Evolutionary conservation across 2,888 invertebrate genomes (phyloP), one percentile per base, ranked within the genome.

Genomic region (Tetropium fuscum): DNA sequence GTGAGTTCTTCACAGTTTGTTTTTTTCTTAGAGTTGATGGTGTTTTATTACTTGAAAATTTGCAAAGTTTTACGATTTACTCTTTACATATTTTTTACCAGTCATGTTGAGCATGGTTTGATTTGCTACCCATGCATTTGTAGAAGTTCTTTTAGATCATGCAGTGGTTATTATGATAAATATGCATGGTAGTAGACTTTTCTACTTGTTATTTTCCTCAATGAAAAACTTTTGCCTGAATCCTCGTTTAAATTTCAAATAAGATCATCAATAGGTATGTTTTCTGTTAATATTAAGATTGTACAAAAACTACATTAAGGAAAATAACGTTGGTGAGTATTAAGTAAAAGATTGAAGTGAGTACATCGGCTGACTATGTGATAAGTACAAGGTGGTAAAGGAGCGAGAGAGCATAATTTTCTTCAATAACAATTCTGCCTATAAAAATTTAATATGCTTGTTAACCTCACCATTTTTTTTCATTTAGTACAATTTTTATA

Each of bases 121-220:
- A 67, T 62, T 68, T 73, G 72, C 69, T 74, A 69, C 69, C 73
- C 71, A 73, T 74, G 74, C 74, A 73, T 74, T 71, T 63, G 73
- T 73, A 74, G 73, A 68, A 54, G 57, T 69, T 60, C n/a, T 69
- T 69, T 68, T 73, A 73, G 71, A 68, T 66, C 67, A 71, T 67
- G 64, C 66, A 66, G 65, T 70, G 66, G 66, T 71, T 69, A 71
- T 60, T 58, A 62, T 65, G 64, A 63, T 58, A 63, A 69, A 60
- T 62, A 66, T 71, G 74, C 74, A 74, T 72, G 74, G 73, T 74
- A 73, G 73, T 74, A 74, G 74, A 68, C 56, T 61, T 68, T 45
- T 53, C 41, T 49, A 41, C 47, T 38, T 32, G 49, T 53, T 57
- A 48, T 58, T 62, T 58, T 44, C 47, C 38, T 62, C 53, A 53